A percentile compares a stretch with the other conserved stretches of the same genome.
Conservation (phyloP, 2,113 vertebrate species). For the Amphilophus citrinellus region DNA sequence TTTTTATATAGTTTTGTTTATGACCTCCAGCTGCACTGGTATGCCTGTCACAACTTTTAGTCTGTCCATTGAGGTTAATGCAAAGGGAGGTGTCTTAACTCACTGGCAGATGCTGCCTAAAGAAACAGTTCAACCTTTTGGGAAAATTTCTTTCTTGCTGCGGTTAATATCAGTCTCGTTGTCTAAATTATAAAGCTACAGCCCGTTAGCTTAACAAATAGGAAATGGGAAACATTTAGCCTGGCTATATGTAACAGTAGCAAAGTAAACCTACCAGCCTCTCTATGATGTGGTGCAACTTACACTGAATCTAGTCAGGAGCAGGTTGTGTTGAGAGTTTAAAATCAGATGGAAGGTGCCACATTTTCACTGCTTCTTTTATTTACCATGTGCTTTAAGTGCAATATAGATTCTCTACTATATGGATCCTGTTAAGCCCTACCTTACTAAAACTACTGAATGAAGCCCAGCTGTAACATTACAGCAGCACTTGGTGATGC, state of each 20-base stretch:
- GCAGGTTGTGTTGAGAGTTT: too few relatives aligned
- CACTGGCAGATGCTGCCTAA: not conserved
- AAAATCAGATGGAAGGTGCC: too few relatives aligned
- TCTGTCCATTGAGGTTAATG: conserved; percentile 23
- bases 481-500: too few relatives aligned
- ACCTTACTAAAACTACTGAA: too few relatives aligned
- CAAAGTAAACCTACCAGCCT: not conserved
- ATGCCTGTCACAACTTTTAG: conserved; percentile 32
- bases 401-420: too few relatives aligned
- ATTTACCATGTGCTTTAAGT: too few relatives aligned
- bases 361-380: too few relatives aligned
- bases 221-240: not conserved
- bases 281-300: not conserved
- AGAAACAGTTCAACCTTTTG: conserved; percentile 6
- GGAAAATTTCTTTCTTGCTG: not conserved
- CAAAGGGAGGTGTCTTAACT: not conserved
- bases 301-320: too few relatives aligned
- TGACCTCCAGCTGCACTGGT: conserved; percentile 32
- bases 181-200: not conserved
- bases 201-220: not conserved
- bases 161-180: not conserved
- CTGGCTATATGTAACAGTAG: not conserved
- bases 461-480: too few relatives aligned
- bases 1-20: conserved; percentile 18
- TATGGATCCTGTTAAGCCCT: too few relatives aligned